Conservation (phyloP, 1,140 invertebrate species). For the Drosophila ohnishii region DNA sequence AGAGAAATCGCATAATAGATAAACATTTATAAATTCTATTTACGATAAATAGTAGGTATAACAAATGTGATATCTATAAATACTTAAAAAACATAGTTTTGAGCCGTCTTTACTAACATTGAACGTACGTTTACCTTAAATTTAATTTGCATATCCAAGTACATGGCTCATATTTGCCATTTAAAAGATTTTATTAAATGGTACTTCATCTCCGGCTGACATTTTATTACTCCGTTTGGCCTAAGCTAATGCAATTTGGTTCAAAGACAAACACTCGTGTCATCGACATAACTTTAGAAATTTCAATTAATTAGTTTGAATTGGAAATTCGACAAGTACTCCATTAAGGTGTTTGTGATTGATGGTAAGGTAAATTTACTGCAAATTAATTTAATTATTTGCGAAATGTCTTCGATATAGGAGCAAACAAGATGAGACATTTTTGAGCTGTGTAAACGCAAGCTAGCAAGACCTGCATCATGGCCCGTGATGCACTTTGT, state of each 20-base stretch:
- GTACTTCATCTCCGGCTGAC: not conserved
- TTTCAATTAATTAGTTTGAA: conserved; percentile 33
- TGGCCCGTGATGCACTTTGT: conserved; percentile 71
- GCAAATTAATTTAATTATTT: conserved; percentile 41
- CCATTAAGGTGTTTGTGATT: not conserved
- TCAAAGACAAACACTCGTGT: conserved; percentile 18
- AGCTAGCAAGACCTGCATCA: conserved; percentile 16
- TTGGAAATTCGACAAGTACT: conserved; percentile 11
- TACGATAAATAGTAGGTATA: too few relatives aligned
- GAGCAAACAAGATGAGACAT: conserved; percentile 15
- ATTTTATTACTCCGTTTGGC: conserved; percentile 13
- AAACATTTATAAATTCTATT: too few relatives aligned
- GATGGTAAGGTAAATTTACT: not conserved
- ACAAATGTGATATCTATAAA: too few relatives aligned
- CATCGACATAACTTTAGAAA: conserved; percentile 11
- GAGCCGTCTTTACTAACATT: not conserved
- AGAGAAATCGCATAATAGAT: not conserved
- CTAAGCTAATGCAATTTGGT: not conserved
- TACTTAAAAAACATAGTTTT: not conserved
- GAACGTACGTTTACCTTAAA: not conserved
- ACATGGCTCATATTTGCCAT: conserved; percentile 1
- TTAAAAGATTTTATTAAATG: conserved; percentile 1
- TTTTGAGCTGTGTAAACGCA: conserved; percentile 49
- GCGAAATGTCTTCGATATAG: conserved; percentile 18
- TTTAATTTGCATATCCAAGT: not conserved